A percentile compares a stretch with the other conserved stretches of the same genome.
Evolutionary conservation across 2,888 invertebrate species (phyloP).

Genomic region (Lasioglossum marginatum): DNA sequence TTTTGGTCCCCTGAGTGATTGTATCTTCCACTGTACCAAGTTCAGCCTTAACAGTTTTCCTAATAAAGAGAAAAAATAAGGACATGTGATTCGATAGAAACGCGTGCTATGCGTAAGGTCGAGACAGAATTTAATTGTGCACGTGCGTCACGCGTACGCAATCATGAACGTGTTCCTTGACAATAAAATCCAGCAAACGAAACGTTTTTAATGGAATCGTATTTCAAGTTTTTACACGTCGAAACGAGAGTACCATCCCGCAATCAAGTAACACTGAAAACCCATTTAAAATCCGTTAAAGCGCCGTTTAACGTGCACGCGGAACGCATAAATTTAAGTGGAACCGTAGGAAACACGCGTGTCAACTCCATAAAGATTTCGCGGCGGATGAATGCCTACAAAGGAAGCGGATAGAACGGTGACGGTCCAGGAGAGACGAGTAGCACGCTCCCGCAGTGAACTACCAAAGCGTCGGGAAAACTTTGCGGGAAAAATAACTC

Average conservation of each 20-base stretch:
- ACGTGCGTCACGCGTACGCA: not conserved
- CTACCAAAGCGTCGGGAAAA: not conserved
- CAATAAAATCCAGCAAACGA: not conserved
- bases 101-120: not conserved
- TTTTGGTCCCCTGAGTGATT: no score
- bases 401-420: conserved; percentile 12
- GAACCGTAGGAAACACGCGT: not conserved
- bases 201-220: not conserved
- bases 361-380: not conserved
- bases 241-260: not conserved
- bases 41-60: not conserved
- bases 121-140: not conserved
- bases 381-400: not conserved
- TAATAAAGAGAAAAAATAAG: not conserved
- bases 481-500: conserved; percentile 1
- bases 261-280: not conserved
- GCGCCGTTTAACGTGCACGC: not conserved
- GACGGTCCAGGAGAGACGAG: not conserved
- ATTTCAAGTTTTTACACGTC: not conserved
- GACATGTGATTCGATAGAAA: not conserved
- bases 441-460: not conserved
- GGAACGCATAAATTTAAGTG: not conserved
- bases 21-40: no score
- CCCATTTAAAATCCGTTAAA: not conserved
- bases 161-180: not conserved